These are phyloP conservation scores for Drosophila kambysellisi DNA, from an alignment of 2,888 invertebrate genomes.

Conservation along the genomic window DNA sequence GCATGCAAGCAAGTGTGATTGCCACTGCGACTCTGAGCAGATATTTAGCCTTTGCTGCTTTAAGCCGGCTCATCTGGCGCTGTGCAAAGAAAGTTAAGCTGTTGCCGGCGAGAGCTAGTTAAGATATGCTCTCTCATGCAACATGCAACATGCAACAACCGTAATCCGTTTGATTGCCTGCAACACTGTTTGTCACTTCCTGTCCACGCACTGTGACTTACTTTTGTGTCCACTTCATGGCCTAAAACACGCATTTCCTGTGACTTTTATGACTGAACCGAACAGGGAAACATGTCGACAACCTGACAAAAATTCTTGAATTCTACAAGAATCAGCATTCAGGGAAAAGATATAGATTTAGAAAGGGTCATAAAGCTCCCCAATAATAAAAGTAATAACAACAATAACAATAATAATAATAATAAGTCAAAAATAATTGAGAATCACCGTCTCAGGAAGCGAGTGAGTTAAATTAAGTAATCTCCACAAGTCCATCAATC, in stretches of 20 bases:
- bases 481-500: slow-evolving; percentile 8
- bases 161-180: slow-evolving; percentile 37
- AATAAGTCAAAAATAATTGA: neutral
- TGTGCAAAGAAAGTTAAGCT: slow-evolving; percentile 17
- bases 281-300: neutral
- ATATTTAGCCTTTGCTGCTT: slow-evolving; percentile 9
- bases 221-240: slow-evolving; percentile 30
- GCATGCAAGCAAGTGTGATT: slow-evolving; percentile 45
- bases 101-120: slow-evolving; percentile 10
- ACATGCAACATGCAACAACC: slow-evolving; percentile 11
- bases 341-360: neutral
- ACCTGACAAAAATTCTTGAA: neutral
- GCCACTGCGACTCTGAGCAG: slow-evolving; percentile 11
- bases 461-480: neutral
- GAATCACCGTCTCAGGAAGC: neutral
- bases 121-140: neutral
- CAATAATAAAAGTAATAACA: neutral
- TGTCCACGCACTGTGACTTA: slow-evolving; percentile 39
- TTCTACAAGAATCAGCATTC: neutral
- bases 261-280: neutral
- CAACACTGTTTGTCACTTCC: slow-evolving; percentile 41
- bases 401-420: neutral
- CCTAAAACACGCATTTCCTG: slow-evolving; percentile 57
- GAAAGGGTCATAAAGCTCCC: neutral
- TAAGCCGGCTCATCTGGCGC: slow-evolving; percentile 14